phyloP scores from a whole-genome alignment of 1,140 invertebrate genomes.

The Saccostrea glomerata region DNA sequence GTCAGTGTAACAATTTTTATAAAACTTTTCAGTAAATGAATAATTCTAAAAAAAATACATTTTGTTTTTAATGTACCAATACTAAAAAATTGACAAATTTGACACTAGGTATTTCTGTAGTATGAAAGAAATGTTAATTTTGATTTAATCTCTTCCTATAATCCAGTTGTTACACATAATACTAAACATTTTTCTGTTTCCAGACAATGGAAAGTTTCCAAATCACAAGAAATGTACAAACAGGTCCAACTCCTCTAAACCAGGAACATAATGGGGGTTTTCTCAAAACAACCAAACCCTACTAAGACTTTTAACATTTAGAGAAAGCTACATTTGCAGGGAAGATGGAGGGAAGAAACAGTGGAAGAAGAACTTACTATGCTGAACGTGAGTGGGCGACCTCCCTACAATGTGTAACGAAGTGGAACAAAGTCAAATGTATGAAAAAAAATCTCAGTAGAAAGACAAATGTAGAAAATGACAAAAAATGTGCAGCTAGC shows the following conservation, averaged over 20 bases:
- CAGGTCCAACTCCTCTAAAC: background rate
- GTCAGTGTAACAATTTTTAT: no score
- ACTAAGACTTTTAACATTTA: background rate
- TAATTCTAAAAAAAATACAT: no score
- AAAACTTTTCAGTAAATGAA: no score
- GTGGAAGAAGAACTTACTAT: conserved; percentile 2
- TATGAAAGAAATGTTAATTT: no score
- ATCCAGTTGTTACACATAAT: no score
- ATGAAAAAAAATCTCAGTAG: background rate
- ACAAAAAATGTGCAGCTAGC: background rate
- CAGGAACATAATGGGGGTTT: background rate
- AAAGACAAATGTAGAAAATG: background rate
- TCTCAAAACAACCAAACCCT: background rate
- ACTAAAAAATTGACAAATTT: no score
- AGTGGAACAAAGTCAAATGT: background rate
- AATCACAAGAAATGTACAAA: no score
- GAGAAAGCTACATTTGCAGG: background rate
- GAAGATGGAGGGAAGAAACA: background rate
- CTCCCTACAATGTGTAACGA: conserved; percentile 21
- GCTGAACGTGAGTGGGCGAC: background rate
- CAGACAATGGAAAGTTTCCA: no score
- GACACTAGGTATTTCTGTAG: no score
- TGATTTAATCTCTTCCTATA: no score
- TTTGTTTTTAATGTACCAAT: no score
- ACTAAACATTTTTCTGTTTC: no score